Base-by-base conservation (phyloP, 92 coral and sea anemone genomes). In the Muricea muricata region DNA sequence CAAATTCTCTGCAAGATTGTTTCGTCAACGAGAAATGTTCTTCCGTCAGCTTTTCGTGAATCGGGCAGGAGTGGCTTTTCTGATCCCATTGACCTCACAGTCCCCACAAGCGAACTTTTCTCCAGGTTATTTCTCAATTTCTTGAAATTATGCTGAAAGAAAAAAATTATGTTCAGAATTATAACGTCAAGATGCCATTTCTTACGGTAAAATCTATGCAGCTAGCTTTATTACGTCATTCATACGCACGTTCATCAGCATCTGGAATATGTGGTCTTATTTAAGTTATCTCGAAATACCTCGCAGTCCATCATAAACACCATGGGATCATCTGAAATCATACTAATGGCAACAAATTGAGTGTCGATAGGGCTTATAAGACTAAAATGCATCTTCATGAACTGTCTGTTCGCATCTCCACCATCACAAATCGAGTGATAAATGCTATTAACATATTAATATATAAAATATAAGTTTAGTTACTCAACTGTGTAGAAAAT, bases 91-190 rank as follows among this genome's bases (percentile, higher is more conserved):
- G 41, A 48, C 56, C 10, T 48, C 25, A 77, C 58, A 35, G 73
- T 81, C 47, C 41, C 85, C 13, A 31, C 20, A 12, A 3, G 1
- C 60, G 83, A 82, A 21, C 84, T 74, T 72, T 88, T 76, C 39
- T 74, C 78, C 1, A 88, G 14, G 26, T 88, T 88, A 80, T 88
- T 88, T 7, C 91, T 33, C n/a, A 88, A 68, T 67, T 88, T 88
- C 71, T 88, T 88, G 85, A 88, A 60, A 42, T 88, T 88, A 30
- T 88, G 91, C 91, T 87, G 78, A 5, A 73, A 54, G 48, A 71
- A 42, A 42, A 6, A 42, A 42, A 42, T 42, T 14, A 42, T n/a
- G n/a, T n/a, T n/a, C 14, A 42, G 14, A 21, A 7, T 11, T 7
- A 48, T 20, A 2, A 48, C 18, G 12, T 7, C 1, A 11, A 48